Evolutionary conservation across 2,113 vertebrate genomes (phyloP).

Genomic region (Micronycteris hirsuta): DNA sequence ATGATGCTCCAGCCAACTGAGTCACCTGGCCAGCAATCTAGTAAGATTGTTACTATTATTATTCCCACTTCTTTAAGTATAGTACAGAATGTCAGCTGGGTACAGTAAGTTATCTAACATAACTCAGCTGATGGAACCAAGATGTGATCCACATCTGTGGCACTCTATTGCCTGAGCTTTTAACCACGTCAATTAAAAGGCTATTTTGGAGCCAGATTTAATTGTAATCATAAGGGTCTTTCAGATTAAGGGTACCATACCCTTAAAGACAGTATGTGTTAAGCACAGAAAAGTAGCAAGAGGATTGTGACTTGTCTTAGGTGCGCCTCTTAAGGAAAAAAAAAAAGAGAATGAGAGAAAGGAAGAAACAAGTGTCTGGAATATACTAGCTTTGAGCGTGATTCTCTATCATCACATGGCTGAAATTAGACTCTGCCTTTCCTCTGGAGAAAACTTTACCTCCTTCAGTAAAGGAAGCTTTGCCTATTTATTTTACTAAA

Average conservation of each 20-base stretch:
- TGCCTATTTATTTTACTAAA: slow-evolving; percentile 41
- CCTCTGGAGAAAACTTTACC: slow-evolving; percentile 6
- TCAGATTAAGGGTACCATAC: background rate
- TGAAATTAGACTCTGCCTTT: slow-evolving; percentile 29
- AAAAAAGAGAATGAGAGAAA: background rate
- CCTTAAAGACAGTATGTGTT: background rate
- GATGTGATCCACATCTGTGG: background rate
- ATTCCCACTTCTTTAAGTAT: background rate
- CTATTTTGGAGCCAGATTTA: background rate
- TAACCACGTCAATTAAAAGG: background rate
- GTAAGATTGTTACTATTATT: background rate
- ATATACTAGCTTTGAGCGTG: background rate
- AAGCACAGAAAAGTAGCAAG: background rate
- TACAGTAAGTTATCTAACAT: background rate
- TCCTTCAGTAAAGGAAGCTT: background rate
- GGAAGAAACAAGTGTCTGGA: background rate
- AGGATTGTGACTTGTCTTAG: background rate
- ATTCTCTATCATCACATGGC: background rate
- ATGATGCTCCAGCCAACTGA: too few species aligned
- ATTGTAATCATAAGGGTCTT: background rate
- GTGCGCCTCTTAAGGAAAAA: background rate
- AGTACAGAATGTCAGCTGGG: background rate
- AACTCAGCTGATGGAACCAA: background rate
- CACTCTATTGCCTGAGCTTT: background rate
- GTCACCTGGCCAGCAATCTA: background rate